Base-by-base conservation (phyloP, 1,140 invertebrate species). In the Dendrolimus punctatus region DNA sequence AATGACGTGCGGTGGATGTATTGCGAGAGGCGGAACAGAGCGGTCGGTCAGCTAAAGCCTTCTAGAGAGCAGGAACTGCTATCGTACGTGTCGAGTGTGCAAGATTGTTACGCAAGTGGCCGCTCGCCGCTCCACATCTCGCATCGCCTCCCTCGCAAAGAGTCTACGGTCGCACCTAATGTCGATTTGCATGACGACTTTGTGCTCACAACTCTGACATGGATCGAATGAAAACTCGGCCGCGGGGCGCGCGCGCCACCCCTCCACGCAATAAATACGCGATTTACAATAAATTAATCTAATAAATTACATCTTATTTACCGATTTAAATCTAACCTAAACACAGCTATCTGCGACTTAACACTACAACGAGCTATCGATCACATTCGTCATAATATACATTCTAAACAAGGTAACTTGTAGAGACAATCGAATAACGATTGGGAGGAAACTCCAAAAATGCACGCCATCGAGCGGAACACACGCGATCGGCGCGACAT, bases 131-230 rank as follows among this genome's bases (percentile, higher is more conserved):
- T 23, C 23, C 23, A 23, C 23, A 23, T 23, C 23, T 23, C 23
- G 23, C 23, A 23, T 60, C 49, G 53, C 55, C 46, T 36, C 46
- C 50, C 49, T 56, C 51, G 51, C 56, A 55, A 23, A 51, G 73
- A 80, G 78, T 70, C 76, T 85, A 78, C 72, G 58, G 71, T 74
- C 70, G 54, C 58, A 57, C 38, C 59, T 58, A 68, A 80, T 80
- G 80, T 82, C 82, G 82, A 84, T 84, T 86, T 86, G 83, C 64
- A 64, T 73, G 49, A 63, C 61, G 54, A 50, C 70, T 85, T 86
- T 86, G 83, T 86, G 80, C 83, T 75, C 61, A 86, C 82, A 86
- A 86, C 80, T 84, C 76, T 62, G 66, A 84, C 80, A 81, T 73
- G 71, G 68, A 50, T 66, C 65, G 62, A 71, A 82, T 71, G 76